Percentiles rank a stretch among this genome's conserved stretches.
These are phyloP conservation scores for Caretta caretta DNA, from an alignment of 2,113 vertebrate species.

Conservation along the genomic window DNA sequence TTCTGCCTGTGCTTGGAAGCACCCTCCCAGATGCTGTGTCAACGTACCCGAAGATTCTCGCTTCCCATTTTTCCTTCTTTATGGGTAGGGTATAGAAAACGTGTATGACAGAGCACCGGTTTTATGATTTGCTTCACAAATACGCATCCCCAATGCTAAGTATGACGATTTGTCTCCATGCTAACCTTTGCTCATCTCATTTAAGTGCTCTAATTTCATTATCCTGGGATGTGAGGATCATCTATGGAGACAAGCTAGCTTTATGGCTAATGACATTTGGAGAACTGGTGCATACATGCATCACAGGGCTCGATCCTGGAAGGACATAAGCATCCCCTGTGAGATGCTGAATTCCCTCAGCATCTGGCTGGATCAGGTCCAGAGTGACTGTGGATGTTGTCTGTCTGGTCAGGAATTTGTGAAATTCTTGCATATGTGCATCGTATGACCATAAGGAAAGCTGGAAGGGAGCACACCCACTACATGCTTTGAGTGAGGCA, in stretches of 20 bases:
- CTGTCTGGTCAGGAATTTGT: background rate
- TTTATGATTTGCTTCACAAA: background rate
- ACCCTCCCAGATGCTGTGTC: background rate
- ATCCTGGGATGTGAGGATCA: background rate
- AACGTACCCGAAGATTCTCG: background rate
- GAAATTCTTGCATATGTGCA: background rate
- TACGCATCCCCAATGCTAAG: background rate
- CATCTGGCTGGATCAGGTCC: background rate
- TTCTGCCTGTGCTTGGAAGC: background rate
- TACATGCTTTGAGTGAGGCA: background rate
- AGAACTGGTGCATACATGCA: background rate
- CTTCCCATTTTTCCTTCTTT: background rate
- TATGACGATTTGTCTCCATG: background rate
- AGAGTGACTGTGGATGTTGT: background rate
- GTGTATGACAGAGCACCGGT: accelerated
- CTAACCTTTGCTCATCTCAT: background rate
- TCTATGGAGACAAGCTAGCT: background rate
- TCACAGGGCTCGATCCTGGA: background rate
- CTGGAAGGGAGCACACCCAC: accelerated
- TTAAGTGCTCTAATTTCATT: background rate
- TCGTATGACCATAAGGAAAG: background rate
- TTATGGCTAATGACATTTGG: background rate
- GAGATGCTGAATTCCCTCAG: background rate
- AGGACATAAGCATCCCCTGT: background rate
- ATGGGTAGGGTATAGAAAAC: background rate